Percentiles rank a stretch among this genome's conserved stretches.
Evolutionary conservation across 2,888 invertebrate species (phyloP).

Genomic region (Agrochola macilenta): DNA sequence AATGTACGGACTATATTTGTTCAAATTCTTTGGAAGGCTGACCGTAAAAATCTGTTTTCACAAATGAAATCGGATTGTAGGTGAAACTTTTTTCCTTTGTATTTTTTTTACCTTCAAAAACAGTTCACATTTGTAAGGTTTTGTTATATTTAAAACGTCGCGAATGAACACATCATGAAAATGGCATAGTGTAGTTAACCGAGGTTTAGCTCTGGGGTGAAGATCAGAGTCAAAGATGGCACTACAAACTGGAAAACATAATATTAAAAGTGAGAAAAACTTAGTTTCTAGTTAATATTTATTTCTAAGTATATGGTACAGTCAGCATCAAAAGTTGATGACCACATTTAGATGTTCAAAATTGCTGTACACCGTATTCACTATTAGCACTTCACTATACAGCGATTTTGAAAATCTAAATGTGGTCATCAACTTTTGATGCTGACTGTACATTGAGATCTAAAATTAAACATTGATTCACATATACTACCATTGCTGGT

Average conservation of each 20-base stretch:
- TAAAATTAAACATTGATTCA: too few relatives aligned
- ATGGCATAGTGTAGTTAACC: neutral
- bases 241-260: neutral
- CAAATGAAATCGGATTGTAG: neutral
- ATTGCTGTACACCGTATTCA: too few relatives aligned
- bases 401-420: too few relatives aligned
- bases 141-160: neutral
- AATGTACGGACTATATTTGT: slow-evolving; percentile 38
- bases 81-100: neutral
- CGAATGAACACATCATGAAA: neutral
- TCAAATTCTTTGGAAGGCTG: slow-evolving; percentile 23
- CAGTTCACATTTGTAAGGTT: neutral
- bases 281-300: too few relatives aligned
- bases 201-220: neutral
- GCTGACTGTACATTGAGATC: too few relatives aligned
- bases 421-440: too few relatives aligned
- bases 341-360: too few relatives aligned
- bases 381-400: too few relatives aligned
- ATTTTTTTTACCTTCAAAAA: neutral
- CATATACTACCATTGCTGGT: too few relatives aligned
- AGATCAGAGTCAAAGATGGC: neutral
- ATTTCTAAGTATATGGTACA: too few relatives aligned
- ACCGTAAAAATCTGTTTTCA: slow-evolving; percentile 20
- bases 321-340: too few relatives aligned
- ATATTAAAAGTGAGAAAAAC: neutral